Conservation (phyloP, 2,888 invertebrate genomes). For the Orchesellides sinensis region DNA sequence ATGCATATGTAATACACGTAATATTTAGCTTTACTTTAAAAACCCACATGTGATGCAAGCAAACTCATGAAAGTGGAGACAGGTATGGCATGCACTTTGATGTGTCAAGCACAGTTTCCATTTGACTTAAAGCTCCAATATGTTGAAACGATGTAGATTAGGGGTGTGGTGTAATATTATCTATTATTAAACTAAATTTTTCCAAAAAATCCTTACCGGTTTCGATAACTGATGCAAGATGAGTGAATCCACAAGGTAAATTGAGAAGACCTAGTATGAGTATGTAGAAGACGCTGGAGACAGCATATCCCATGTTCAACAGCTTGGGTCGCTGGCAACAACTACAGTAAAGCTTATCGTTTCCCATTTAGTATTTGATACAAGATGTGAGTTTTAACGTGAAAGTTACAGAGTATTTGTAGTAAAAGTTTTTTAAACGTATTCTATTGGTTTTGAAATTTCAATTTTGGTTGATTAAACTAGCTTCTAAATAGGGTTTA, state of each 20-base stretch:
- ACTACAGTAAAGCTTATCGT: not conserved
- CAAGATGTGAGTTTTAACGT: not conserved
- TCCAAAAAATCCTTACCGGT: constrained; percentile 28
- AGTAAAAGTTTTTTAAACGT: not conserved
- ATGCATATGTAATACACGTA: too few species aligned
- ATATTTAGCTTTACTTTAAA: too few species aligned
- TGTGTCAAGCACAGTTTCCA: too few species aligned
- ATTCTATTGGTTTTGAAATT: not conserved
- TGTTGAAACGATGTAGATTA: too few species aligned
- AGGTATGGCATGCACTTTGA: not conserved
- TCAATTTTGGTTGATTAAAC: too few species aligned
- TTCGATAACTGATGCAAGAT: constrained; percentile 52
- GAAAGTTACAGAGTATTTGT: not conserved
- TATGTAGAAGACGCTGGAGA: constrained; percentile 7
- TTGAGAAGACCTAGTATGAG: constrained; percentile 25
- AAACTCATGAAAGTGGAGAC: not conserved
- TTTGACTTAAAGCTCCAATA: too few species aligned
- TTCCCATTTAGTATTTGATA: not conserved
- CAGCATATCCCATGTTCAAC: not conserved
- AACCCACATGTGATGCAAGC: not conserved
- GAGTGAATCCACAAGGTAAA: constrained; percentile 46
- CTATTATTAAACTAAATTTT: not conserved
- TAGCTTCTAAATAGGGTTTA: too few species aligned
- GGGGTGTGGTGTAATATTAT: too few species aligned
- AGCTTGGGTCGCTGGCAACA: not conserved